phyloP scores from a whole-genome alignment of 30 jellyfish, hydroid and myxozoan genomes.

The Chrysaora quinquecirrha region DNA sequence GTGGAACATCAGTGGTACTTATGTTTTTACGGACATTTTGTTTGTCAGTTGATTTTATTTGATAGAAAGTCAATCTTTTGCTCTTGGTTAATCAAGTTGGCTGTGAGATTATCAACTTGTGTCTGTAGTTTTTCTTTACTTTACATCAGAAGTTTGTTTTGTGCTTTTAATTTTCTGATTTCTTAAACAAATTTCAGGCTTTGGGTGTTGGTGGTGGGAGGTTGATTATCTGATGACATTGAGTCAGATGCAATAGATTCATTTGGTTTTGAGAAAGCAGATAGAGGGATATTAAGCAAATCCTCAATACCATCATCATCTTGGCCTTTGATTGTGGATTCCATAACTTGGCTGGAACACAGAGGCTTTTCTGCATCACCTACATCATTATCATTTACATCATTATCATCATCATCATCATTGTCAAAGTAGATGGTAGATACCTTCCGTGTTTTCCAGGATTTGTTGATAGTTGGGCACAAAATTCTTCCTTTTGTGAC shows the following conservation, averaged over 20 bases:
- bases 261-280: neutral
- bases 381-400: too few relatives aligned
- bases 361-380: too few relatives aligned
- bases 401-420: too few relatives aligned
- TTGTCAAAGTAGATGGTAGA: conserved; percentile 1
- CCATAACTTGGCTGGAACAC: conserved; percentile 13
- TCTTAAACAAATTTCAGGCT: neutral
- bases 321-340: conserved; percentile 3
- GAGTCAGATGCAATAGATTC: neutral
- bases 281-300: neutral
- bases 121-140: neutral
- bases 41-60: conserved; percentile 5
- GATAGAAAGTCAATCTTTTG: neutral
- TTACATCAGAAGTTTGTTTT: neutral
- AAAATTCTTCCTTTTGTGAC: neutral
- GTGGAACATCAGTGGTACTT: neutral
- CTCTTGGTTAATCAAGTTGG: neutral
- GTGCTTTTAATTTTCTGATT: neutral
- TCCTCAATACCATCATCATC: neutral
- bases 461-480: neutral
- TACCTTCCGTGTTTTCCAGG: conserved; percentile 1
- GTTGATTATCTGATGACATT: neutral
- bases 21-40: conserved; percentile 10
- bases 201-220: neutral
- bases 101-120: neutral